Conservation (phyloP, 2,888 invertebrate genomes). For the Troides oblongomaculatus region DNA sequence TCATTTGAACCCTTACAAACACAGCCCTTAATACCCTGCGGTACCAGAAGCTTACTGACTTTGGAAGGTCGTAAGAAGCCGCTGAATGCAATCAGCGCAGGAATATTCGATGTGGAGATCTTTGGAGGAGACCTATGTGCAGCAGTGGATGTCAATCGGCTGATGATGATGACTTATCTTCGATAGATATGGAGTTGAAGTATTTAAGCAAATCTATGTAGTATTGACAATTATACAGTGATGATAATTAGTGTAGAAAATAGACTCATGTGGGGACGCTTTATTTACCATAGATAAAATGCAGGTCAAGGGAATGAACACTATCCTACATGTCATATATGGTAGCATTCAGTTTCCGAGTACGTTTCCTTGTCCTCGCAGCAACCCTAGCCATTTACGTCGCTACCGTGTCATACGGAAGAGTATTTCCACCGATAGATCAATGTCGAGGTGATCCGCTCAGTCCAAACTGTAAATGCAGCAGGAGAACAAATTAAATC, state of each 20-base stretch:
- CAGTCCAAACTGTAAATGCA: constrained; percentile 9
- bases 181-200: too few relatives aligned
- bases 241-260: background rate
- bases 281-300: constrained; percentile 14
- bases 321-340: constrained; percentile 20
- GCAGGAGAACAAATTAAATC: background rate
- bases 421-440: constrained; percentile 26
- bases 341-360: constrained; percentile 21
- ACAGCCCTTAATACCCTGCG: too few relatives aligned
- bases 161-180: too few relatives aligned
- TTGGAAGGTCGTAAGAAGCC: too few relatives aligned
- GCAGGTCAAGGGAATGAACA: constrained; percentile 24
- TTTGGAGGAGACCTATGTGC: too few relatives aligned
- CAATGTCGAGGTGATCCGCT: constrained; percentile 28
- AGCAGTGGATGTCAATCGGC: too few relatives aligned
- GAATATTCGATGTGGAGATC: too few relatives aligned
- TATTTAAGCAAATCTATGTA: too few relatives aligned
- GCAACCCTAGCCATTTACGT: constrained; percentile 23
- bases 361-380: constrained; percentile 22
- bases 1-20: too few relatives aligned
- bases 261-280: background rate
- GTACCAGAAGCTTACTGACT: too few relatives aligned
- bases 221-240: too few relatives aligned
- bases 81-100: too few relatives aligned
- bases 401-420: constrained; percentile 27